Evolutionary conservation across 1,140 invertebrate genomes (phyloP).

Genomic region (Caerostris darwini): DNA sequence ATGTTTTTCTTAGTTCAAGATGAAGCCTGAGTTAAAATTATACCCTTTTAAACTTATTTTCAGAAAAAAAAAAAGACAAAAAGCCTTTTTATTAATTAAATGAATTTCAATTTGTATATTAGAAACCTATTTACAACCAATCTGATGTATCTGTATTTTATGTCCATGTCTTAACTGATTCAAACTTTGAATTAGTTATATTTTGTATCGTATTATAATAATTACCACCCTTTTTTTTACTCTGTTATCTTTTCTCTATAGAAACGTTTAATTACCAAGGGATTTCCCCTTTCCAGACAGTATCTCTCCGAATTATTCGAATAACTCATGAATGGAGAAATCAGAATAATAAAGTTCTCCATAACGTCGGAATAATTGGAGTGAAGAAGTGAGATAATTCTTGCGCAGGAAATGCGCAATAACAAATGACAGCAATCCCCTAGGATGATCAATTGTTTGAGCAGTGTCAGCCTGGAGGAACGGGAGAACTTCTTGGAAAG

Average conservation of each 20-base stretch:
- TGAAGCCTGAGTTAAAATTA: too few species aligned
- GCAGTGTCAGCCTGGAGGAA: constrained; percentile 57
- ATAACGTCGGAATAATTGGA: constrained; percentile 53
- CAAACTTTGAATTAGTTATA: not conserved
- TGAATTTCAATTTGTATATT: too few species aligned
- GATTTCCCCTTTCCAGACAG: not conserved
- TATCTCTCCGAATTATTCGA: not conserved
- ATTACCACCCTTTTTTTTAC: not conserved
- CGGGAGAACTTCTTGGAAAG: constrained; percentile 3
- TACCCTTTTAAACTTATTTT: too few species aligned
- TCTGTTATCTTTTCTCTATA: not conserved
- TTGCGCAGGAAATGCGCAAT: constrained; percentile 65
- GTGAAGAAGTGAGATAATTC: constrained; percentile 70
- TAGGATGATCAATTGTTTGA: constrained; percentile 75
- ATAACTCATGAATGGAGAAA: constrained; percentile 28
- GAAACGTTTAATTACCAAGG: not conserved
- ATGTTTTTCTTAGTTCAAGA: too few species aligned
- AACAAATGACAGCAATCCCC: constrained; percentile 72
- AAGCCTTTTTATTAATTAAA: too few species aligned
- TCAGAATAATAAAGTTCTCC: constrained; percentile 65
- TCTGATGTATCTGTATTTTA: too few species aligned
- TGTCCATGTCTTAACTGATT: not conserved
- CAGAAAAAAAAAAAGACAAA: too few species aligned
- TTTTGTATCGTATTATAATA: too few species aligned
- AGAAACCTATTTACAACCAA: too few species aligned